phyloP scores from a whole-genome alignment of 2,888 invertebrate species.

The Copidosoma aretas region DNA sequence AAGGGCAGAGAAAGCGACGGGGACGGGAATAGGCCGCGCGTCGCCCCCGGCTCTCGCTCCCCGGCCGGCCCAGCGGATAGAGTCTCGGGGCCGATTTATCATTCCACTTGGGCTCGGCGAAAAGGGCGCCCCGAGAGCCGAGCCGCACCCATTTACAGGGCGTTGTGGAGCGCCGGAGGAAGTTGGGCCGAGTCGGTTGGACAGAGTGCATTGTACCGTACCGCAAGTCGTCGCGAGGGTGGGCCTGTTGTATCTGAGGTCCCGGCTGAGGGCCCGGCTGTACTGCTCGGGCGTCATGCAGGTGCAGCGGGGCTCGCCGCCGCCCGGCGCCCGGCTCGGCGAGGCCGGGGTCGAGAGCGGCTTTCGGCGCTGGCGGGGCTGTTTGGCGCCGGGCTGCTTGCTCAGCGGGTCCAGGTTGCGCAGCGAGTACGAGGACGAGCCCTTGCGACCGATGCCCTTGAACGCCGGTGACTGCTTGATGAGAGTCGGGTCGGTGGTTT shows the following conservation, averaged over 20 bases:
- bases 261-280: slow-evolving; percentile 79
- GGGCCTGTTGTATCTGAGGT: slow-evolving; percentile 76
- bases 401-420: slow-evolving; percentile 82
- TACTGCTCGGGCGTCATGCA: slow-evolving; percentile 95
- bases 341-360: slow-evolving; percentile 93
- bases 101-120: slow-evolving; percentile 39
- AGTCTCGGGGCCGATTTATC: slow-evolving; percentile 33
- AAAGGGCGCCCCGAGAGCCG: slow-evolving; percentile 16
- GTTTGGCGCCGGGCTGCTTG: slow-evolving; percentile 71
- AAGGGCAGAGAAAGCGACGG: not conserved
- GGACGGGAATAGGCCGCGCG: not conserved
- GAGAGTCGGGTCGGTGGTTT: too few species aligned
- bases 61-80: not conserved
- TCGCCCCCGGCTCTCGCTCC: not conserved
- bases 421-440: slow-evolving; percentile 94
- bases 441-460: slow-evolving; percentile 93
- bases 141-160: too few species aligned
- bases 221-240: slow-evolving; percentile 44
- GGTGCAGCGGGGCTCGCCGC: slow-evolving; percentile 87
- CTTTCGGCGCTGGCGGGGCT: slow-evolving; percentile 84
- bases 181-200: not conserved
- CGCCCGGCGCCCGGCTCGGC: slow-evolving; percentile 68
- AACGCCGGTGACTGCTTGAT: slow-evolving; percentile 88
- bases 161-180: slow-evolving; percentile 2
- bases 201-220: slow-evolving; percentile 37